Evolutionary conservation across 1,140 invertebrate genomes (phyloP).

Genomic region (Scaptomyza pallida): DNA sequence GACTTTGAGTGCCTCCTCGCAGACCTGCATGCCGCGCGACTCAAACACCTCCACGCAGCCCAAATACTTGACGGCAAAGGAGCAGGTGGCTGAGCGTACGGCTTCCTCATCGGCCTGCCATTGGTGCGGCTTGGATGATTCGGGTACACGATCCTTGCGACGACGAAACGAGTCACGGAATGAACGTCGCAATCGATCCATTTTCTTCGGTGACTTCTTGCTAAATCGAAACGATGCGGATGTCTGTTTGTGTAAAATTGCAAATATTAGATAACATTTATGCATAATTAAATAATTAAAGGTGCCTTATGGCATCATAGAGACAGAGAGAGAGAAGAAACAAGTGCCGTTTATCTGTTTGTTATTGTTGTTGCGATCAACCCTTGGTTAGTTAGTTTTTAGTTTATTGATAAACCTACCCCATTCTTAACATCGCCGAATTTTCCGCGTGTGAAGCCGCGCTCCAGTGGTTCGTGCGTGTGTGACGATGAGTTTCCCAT

Average conservation of each 20-base stretch:
- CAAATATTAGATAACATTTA: not conserved
- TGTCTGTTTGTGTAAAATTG: constrained; percentile 76
- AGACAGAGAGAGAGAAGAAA: constrained; percentile 50
- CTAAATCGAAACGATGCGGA: constrained; percentile 86
- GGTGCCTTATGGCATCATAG: constrained; percentile 16
- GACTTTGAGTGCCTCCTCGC: constrained; percentile 98
- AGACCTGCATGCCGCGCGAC: constrained; percentile 99
- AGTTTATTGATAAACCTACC: constrained; percentile 69
- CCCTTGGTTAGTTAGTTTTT: constrained; percentile 21
- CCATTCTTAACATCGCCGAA: constrained; percentile 84
- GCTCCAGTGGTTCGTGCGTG: constrained; percentile 84
- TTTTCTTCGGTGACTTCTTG: constrained; percentile 90
- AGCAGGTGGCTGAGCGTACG: constrained; percentile 97
- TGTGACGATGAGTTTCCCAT: constrained; percentile 84
- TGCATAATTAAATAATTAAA: not conserved
- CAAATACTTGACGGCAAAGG: constrained; percentile 99
- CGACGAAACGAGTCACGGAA: constrained; percentile 96
- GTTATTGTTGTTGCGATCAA: constrained; percentile 21
- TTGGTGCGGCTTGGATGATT: constrained; percentile 97
- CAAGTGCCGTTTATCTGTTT: constrained; percentile 54
- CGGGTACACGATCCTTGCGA: constrained; percentile 92
- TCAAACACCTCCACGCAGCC: constrained; percentile 99
- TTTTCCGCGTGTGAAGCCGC: constrained; percentile 83
- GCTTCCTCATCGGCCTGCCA: constrained; percentile 99
- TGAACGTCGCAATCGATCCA: constrained; percentile 95